These are phyloP conservation scores for Petrophora chlorosata DNA, from an alignment of 2,888 invertebrate species.

Conservation along the genomic window DNA sequence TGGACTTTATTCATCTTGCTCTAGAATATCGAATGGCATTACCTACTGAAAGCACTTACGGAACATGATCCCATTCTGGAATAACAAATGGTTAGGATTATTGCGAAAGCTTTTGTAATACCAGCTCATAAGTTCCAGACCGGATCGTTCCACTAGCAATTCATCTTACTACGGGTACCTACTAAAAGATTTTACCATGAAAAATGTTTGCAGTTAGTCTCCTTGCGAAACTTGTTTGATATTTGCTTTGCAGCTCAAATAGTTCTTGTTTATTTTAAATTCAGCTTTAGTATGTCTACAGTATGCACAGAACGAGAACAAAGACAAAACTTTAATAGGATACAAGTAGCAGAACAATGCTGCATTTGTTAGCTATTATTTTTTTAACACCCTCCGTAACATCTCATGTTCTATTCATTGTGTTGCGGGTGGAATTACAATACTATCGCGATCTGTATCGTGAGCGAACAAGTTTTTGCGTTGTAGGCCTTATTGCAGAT, in stretches of 20 bases:
- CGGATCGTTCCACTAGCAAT: too few species aligned
- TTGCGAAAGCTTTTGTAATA: too few species aligned
- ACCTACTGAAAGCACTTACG: too few species aligned
- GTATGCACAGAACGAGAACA: constrained; percentile 1
- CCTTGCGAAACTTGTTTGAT: too few species aligned
- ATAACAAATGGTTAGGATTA: too few species aligned
- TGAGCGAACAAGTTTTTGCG: constrained; percentile 26
- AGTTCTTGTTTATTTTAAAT: background rate
- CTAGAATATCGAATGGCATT: too few species aligned
- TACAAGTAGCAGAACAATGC: constrained; percentile 33
- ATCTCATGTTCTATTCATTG: constrained; percentile 40
- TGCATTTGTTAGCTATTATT: constrained; percentile 31
- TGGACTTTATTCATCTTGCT: too few species aligned
- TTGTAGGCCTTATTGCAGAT: constrained; percentile 11
- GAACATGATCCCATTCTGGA: too few species aligned
- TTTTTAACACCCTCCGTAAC: constrained; percentile 38
- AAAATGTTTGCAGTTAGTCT: too few species aligned
- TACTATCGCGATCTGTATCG: constrained; percentile 23
- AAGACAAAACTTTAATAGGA: constrained; percentile 6
- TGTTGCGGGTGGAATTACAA: constrained; percentile 46
- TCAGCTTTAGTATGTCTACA: background rate
- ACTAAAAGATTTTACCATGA: too few species aligned
- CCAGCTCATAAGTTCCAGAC: too few species aligned
- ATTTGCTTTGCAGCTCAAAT: background rate
- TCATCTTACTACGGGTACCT: too few species aligned